These are phyloP conservation scores for Acleris cristana DNA, from an alignment of 2,888 invertebrate genomes.

Conservation along the genomic window DNA sequence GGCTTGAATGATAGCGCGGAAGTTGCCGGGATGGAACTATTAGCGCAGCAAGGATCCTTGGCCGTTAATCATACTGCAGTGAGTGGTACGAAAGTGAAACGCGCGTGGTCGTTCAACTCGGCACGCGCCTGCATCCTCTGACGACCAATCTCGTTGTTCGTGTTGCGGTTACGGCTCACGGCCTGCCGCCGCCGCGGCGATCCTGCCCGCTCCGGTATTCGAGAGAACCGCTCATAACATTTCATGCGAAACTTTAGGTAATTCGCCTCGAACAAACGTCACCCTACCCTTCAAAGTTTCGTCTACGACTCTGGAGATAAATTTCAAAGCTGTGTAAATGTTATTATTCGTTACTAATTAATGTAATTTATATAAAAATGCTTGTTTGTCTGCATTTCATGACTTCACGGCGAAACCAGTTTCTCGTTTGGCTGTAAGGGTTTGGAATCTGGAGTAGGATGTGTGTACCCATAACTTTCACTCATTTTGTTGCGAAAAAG, in stretches of 20 bases:
- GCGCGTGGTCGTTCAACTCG: constrained; percentile 81
- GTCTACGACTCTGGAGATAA: too few relatives aligned
- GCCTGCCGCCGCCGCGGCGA: background rate
- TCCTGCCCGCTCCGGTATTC: background rate
- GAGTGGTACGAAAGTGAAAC: constrained; percentile 72
- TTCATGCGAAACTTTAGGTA: background rate
- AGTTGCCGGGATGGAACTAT: background rate
- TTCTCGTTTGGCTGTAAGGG: too few relatives aligned
- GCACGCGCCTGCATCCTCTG: constrained; percentile 76
- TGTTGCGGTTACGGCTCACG: constrained; percentile 56
- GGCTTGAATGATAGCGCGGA: background rate
- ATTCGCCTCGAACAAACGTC: background rate
- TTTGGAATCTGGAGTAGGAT: too few relatives aligned
- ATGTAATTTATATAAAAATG: background rate
- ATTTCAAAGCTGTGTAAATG: too few relatives aligned
- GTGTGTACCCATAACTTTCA: too few relatives aligned
- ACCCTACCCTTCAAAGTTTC: background rate
- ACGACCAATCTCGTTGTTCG: constrained; percentile 57
- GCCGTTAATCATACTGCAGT: constrained; percentile 31
- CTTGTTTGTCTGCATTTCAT: background rate
- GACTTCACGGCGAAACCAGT: too few relatives aligned
- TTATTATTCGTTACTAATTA: background rate
- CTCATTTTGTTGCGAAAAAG: too few relatives aligned
- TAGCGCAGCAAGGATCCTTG: constrained; percentile 21
- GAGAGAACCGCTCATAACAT: background rate